Base-by-base conservation (phyloP, 2,797 vertebrate genomes). In the Megaceryle alcyon region DNA sequence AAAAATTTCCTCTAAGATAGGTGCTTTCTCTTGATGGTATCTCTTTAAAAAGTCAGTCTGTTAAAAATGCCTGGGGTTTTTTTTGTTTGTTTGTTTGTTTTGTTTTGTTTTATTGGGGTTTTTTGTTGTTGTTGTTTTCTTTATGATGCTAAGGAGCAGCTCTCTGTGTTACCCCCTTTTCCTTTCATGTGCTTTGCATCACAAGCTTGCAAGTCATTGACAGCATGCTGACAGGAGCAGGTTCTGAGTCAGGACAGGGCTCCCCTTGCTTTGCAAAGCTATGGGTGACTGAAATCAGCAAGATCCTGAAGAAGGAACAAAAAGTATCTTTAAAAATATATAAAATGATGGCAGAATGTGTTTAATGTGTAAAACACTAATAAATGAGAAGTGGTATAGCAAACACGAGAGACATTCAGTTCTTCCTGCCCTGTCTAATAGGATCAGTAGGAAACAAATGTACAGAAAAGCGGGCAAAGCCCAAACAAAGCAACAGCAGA, bases 21-120 rank as follows among this genome's bases (percentile, higher is more conserved):
- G 15, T 41, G 23, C 57, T 92, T 84, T 86, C 56, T 73, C 25
- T 53, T 56, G 10, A 57, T 54, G 33, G 9, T 66, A 85, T 75
- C n/a, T 69, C 70, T 94, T 92, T 93, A 94, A 93, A 92, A 94
- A 86, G 26, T 78, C 68, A 93, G 41, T 31, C 26, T 37, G 60
- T 86, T 68, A 17, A 71, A 92, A 93, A 87, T 54, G 26, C 19
- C 20, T 43, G 0, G 26, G 5, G 16, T 39, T 64, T 61, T n/a
- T 35, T 39, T 46, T 23, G 20, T 25, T 48, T 33, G 9, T 12
- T 33, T 66, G 9, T 12, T 33, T 66, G 33, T 20, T 25, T 48
- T 33, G 9, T 12, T 33, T 66, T 85, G 37, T 56, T 41, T 41
- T 14, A 5, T 41, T 41, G 21, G 19, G 5, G 9, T 90, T 79